Conservation (phyloP, 2,113 vertebrate genomes). For the Myodes glareolus region DNA sequence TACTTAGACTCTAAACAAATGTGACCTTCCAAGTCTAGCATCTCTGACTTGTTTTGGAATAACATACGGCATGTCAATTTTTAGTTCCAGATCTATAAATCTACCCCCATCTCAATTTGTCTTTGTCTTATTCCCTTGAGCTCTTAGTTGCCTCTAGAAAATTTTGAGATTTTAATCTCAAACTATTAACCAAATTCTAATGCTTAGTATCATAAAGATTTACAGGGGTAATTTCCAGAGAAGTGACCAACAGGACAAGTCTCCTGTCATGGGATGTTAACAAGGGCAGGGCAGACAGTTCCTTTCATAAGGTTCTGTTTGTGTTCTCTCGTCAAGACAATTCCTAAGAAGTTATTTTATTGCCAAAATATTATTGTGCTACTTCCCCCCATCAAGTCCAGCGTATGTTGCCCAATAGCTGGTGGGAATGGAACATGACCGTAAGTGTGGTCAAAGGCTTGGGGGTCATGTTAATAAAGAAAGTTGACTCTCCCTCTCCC, state of each 20-base stretch:
- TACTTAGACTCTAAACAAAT: background rate
- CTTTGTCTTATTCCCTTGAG: background rate
- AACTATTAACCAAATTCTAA: slow-evolving; percentile 2
- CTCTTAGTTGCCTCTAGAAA: slow-evolving; percentile 25
- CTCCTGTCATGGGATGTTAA: slow-evolving; percentile 26
- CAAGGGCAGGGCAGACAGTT: background rate
- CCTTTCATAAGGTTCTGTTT: background rate
- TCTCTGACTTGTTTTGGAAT: slow-evolving; percentile 1
- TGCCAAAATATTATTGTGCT: background rate
- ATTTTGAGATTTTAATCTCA: no score
- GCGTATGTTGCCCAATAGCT: background rate
- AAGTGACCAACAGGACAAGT: background rate
- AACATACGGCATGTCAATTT: background rate
- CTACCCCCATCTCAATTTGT: background rate
- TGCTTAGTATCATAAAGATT: slow-evolving; percentile 12
- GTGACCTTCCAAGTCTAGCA: background rate
- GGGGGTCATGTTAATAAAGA: background rate
- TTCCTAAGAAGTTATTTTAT: background rate
- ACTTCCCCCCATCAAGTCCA: background rate
- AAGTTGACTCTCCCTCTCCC: background rate
- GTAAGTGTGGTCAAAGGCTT: background rate
- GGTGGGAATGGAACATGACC: background rate
- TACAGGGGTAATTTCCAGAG: slow-evolving; percentile 26
- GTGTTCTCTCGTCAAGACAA: background rate
- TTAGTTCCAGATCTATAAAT: background rate